These are phyloP conservation scores for Rhingia rostrata DNA, from an alignment of 2,888 invertebrate genomes.

Conservation along the genomic window DNA sequence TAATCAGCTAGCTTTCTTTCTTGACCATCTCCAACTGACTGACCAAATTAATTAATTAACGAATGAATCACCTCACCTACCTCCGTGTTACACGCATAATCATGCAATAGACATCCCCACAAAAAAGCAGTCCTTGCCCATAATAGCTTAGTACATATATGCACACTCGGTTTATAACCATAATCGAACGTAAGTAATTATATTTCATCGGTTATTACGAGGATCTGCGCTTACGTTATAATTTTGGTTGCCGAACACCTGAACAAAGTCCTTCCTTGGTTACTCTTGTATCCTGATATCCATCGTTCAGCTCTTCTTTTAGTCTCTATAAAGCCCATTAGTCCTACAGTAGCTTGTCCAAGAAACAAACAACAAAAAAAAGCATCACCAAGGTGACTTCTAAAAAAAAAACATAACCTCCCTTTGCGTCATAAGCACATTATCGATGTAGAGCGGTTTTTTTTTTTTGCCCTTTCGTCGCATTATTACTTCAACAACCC, in stretches of 20 bases:
- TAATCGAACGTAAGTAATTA: constrained; percentile 50
- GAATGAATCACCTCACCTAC: no score
- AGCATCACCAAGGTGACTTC: constrained; percentile 49
- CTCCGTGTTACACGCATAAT: no score
- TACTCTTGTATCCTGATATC: constrained; percentile 30
- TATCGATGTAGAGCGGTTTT: constrained; percentile 7
- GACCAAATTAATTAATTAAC: no score
- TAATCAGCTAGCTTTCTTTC: no score
- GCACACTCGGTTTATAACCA: background rate
- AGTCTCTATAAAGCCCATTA: constrained; percentile 6
- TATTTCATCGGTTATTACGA: constrained; percentile 2
- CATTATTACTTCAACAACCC: constrained; percentile 70
- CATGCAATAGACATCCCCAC: no score
- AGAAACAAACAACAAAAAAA: constrained; percentile 13
- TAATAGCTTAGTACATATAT: no score
- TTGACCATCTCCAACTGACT: no score
- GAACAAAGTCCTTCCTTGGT: constrained; percentile 36
- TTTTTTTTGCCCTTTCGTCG: constrained; percentile 11
- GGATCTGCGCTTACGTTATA: background rate
- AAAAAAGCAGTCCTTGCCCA: no score
- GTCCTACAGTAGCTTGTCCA: background rate
- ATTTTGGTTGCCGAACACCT: constrained; percentile 38
- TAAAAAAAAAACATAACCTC: constrained; percentile 23
- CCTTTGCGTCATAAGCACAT: constrained; percentile 16
- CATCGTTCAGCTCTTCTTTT: background rate